Percentiles rank a stretch among this genome's conserved stretches.
Conservation (phyloP, 2,888 invertebrate genomes). For the Agonopterix alstromeriana region DNA sequence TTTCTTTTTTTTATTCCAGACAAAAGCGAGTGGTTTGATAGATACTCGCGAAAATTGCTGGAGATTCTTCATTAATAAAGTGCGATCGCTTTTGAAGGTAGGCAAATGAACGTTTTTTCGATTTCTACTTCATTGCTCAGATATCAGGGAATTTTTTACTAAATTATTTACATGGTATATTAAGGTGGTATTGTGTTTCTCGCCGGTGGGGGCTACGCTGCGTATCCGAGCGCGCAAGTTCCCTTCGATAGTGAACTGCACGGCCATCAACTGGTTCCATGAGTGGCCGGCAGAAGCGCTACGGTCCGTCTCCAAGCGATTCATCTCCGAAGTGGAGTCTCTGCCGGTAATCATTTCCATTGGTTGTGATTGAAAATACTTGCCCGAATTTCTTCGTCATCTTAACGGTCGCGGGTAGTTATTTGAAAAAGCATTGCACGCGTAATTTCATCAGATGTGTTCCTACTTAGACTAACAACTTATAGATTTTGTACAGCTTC, state of each 20-base stretch:
- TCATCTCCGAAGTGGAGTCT: slow-evolving; percentile 85
- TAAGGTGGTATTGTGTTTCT: slow-evolving; percentile 91
- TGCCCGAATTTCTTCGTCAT: too few species aligned
- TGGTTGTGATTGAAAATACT: background rate
- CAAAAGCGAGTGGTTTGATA: slow-evolving; percentile 86
- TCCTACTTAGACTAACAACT: too few species aligned
- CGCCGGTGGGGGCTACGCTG: slow-evolving; percentile 94
- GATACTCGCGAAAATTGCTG: slow-evolving; percentile 96
- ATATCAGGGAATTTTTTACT: background rate
- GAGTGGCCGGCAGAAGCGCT: slow-evolving; percentile 96
- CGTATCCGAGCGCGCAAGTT: slow-evolving; percentile 93
- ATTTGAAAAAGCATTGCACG: too few species aligned
- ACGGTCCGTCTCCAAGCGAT: slow-evolving; percentile 90
- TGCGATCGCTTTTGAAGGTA: slow-evolving; percentile 83
- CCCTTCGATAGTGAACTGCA: slow-evolving; percentile 95
- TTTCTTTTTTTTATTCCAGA: slow-evolving; percentile 46
- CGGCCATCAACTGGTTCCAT: slow-evolving; percentile 97
- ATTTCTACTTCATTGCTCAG: too few species aligned
- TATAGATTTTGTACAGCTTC: too few species aligned
- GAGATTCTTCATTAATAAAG: slow-evolving; percentile 95
- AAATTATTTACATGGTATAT: background rate
- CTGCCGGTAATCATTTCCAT: slow-evolving; percentile 76
- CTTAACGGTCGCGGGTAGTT: too few species aligned
- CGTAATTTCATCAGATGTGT: too few species aligned
- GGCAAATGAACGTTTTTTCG: background rate